A percentile compares a stretch with the other conserved stretches of the same genome.
Evolutionary conservation across 2,797 vertebrate genomes (phyloP).

Genomic region (Orestias chungarensis): DNA sequence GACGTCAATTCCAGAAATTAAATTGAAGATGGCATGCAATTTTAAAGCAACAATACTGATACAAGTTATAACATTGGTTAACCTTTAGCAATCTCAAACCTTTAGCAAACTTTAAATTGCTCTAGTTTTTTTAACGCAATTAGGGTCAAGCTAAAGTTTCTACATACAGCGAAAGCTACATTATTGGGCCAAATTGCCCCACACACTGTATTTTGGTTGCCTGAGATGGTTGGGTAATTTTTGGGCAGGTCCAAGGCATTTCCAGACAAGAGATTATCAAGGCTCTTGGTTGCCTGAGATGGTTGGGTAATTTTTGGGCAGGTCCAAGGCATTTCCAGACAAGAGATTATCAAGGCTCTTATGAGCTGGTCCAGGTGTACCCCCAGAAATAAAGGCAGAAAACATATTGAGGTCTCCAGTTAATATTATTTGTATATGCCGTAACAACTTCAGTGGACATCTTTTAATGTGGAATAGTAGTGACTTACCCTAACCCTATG

Average conservation of each 20-base stretch:
- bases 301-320: neutral
- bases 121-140: neutral
- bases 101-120: neutral
- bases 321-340: neutral
- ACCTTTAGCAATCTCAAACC: neutral
- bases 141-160: neutral
- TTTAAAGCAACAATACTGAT: neutral
- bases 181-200: neutral
- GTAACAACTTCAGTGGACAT: neutral
- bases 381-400: neutral
- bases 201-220: neutral
- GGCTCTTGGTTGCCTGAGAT: neutral
- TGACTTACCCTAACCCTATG: neutral
- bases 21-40: neutral
- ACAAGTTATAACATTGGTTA: neutral
- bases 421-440: neutral
- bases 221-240: neutral
- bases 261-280: neutral
- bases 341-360: neutral
- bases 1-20: neutral
- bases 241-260: neutral
- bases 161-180: neutral
- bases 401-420: neutral
- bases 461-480: neutral
- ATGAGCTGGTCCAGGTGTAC: neutral